Evolutionary conservation across 2,888 invertebrate genomes (phyloP), one percentile per base, ranked within the genome.

Genomic region (Cybosia mesomella): DNA sequence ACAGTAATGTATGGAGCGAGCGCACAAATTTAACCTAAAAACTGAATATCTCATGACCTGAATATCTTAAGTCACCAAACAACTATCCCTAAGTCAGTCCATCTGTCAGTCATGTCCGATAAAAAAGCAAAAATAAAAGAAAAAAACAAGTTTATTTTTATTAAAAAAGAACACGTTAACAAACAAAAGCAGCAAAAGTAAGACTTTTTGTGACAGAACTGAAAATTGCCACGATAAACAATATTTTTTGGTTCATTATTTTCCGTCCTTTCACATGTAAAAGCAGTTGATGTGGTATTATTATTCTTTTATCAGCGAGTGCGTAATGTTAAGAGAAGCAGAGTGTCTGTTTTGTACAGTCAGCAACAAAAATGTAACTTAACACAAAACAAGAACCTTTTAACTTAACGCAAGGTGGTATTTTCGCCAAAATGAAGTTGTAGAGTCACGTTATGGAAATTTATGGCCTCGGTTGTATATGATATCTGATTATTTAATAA

Each of bases 191-290:
- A 28, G 28, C 8, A 10, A 61, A n/a, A 32, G 24, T 8, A n/a
- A 13, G 24, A 22, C 54, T 53, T 21, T 21, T 0, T 3, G 10
- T 15, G 5, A 5, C 7, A 28, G 15, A 24, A 28, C 58, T 58
- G n/a, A 58, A 58, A 32, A 58, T 58, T 58, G 58, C 11, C 34
- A n/a, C 18, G 22, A 34, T 34, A 34, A 58, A 32, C 28, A 28
- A 24, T 55, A 58, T 32, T 58, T 58, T 58, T 58, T 58, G 34
- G 32, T 58, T 58, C 58, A 34, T 32, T 62, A 53, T n/a, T 62
- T 54, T 34, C 15, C 22, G 8, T 49, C 8, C 34, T 21, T 15
- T 49, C 34, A 22, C 54, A 5, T 54, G 34, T 18, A 36, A 36
- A 54, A 54, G 10, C 21, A 63, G 22, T 36, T 54, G 54, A 54